A percentile compares a stretch with the other conserved stretches of the same genome.
phyloP scores from a whole-genome alignment of 1,140 invertebrate species.

The Teleogryllus occipitalis region DNA sequence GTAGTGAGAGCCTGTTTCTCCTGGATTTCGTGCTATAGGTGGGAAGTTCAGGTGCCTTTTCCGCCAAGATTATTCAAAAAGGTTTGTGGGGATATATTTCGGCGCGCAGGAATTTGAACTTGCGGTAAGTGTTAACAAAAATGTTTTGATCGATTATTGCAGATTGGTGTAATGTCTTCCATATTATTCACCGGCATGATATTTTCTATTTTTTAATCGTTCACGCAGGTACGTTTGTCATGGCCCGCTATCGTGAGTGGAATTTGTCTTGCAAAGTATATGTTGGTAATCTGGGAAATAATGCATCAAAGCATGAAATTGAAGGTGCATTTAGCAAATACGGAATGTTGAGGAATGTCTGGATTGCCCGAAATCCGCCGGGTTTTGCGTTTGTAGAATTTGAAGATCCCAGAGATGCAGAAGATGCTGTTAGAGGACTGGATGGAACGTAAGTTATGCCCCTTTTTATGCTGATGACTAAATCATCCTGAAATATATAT shows the following conservation, averaged over 20 bases:
- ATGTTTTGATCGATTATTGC: too few relatives aligned
- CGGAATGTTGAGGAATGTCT: slow-evolving; percentile 86
- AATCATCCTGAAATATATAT: too few relatives aligned
- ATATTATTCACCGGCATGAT: too few relatives aligned
- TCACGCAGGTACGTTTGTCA: slow-evolving; percentile 25
- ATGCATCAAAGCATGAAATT: slow-evolving; percentile 82
- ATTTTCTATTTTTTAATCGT: too few relatives aligned
- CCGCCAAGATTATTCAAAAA: too few relatives aligned
- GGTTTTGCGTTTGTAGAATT: slow-evolving; percentile 96
- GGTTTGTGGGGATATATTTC: too few relatives aligned
- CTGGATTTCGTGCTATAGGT: too few relatives aligned
- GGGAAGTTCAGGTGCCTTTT: too few relatives aligned
- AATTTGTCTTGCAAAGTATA: slow-evolving; percentile 95
- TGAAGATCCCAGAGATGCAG: slow-evolving; percentile 82
- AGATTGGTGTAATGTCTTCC: too few relatives aligned
- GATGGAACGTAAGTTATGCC: slow-evolving; percentile 48
- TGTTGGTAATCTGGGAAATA: slow-evolving; percentile 90
- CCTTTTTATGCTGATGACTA: neutral
- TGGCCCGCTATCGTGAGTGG: slow-evolving; percentile 80
- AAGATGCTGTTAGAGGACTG: slow-evolving; percentile 75
- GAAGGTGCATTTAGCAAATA: slow-evolving; percentile 93
- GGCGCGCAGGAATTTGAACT: too few relatives aligned
- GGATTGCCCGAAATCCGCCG: slow-evolving; percentile 87
- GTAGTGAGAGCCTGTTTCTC: too few relatives aligned
- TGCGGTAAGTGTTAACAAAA: too few relatives aligned